Base-by-base conservation (phyloP, 2,113 vertebrate species). In the Microcebus lehilahytsara region DNA sequence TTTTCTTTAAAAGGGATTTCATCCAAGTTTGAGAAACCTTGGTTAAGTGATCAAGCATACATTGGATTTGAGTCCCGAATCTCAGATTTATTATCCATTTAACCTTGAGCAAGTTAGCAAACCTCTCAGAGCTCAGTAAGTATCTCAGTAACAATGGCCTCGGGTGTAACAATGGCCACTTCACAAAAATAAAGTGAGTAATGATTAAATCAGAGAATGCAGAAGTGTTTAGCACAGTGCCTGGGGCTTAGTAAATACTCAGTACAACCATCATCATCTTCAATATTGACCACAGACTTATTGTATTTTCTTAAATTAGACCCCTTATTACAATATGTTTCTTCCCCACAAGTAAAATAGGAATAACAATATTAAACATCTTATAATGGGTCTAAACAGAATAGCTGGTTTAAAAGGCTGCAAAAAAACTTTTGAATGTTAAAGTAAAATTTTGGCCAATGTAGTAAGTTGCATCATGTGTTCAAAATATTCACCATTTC, bases 291-390 rank as follows among this genome's bases (percentile, higher is more conserved):
- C 66, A 78, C 7, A 85, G 34, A 51, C 64, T 87, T 5, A 80
- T 0, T 69, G 40, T 37, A 27, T 84, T 90, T 81, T 95, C 92
- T 79, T 91, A 87, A 85, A 77, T 60, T 64, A 92, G 85, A 89
- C 32, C 27, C 30, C 85, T 94, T 42, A 22, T 34, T 66, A 86
- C 49, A 93, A 37, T 86, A 34, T 67, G 69, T 89, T 91, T 86
- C 80, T 81, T 96, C 66, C 74, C 93, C 84, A 23, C 49, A 19
- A 95, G 53, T 93, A 56, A 89, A 97, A 90, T 32, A 85, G 74
- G 53, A 95, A 95, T 77, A 53, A 79, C 10, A 97, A 74, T 60
- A 84, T 20, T 85, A 86, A 96, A 40, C 53, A 72, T 27, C 34
- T 93, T 88, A 30, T 75, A 90, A 79, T 66, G 27, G 30, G 9